Evolutionary conservation across 2,888 invertebrate species (phyloP).

Genomic region (Trichopria drosophilae): DNA sequence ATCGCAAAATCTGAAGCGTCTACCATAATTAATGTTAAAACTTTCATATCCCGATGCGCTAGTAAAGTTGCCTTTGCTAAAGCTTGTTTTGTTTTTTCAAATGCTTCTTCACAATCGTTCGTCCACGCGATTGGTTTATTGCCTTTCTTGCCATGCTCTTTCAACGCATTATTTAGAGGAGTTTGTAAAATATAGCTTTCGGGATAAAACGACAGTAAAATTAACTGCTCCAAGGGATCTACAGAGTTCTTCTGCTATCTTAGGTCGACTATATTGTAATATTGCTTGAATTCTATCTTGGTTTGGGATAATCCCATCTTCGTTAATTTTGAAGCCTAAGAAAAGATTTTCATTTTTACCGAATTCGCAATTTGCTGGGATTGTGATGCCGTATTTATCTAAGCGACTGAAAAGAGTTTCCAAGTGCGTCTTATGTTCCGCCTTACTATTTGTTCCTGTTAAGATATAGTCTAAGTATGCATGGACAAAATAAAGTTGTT

Average conservation of each 20-base stretch:
- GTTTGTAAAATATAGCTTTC: slow-evolving; percentile 47
- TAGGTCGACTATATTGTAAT: slow-evolving; percentile 37
- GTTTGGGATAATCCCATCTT: slow-evolving; percentile 44
- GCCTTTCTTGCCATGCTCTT: background rate
- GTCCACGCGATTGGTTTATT: slow-evolving; percentile 12
- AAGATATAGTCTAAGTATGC: slow-evolving; percentile 33
- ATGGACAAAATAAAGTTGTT: slow-evolving; percentile 31
- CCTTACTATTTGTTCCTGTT: slow-evolving; percentile 18
- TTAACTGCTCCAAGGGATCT: slow-evolving; percentile 52
- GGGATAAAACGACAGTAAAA: slow-evolving; percentile 51
- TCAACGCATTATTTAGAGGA: slow-evolving; percentile 42
- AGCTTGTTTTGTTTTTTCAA: slow-evolving; percentile 20
- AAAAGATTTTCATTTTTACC: slow-evolving; percentile 38
- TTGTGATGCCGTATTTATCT: slow-evolving; percentile 19
- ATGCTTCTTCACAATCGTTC: too few relatives aligned
- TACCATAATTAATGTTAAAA: slow-evolving; percentile 21
- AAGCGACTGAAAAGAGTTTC: slow-evolving; percentile 27
- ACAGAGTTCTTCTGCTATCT: slow-evolving; percentile 43
- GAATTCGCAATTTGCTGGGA: slow-evolving; percentile 45
- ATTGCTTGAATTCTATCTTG: slow-evolving; percentile 46
- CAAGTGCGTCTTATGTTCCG: slow-evolving; percentile 31
- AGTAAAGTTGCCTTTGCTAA: slow-evolving; percentile 30
- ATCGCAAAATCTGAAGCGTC: slow-evolving; percentile 38
- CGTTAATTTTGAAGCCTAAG: slow-evolving; percentile 41
- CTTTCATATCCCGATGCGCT: slow-evolving; percentile 25